These are phyloP conservation scores for Drosophila busckii DNA, from an alignment of 1,140 invertebrate species.

Conservation along the genomic window DNA sequence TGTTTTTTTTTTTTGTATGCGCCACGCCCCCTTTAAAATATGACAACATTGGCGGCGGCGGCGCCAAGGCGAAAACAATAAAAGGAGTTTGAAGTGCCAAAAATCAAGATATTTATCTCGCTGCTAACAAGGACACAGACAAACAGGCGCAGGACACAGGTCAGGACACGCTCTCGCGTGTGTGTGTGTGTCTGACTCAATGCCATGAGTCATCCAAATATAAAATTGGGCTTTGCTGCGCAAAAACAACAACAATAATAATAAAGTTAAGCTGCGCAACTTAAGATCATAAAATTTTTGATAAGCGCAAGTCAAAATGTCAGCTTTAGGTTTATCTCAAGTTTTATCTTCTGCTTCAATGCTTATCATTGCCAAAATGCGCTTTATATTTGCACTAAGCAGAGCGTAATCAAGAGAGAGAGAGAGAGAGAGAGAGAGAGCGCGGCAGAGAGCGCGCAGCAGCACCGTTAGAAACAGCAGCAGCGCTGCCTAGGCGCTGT, in stretches of 20 bases:
- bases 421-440: too few species aligned
- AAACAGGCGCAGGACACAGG: too few species aligned
- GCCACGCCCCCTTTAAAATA: conserved; percentile 45
- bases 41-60: conserved; percentile 56
- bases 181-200: conserved; percentile 40
- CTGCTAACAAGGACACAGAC: conserved; percentile 35
- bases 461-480: conserved; percentile 35
- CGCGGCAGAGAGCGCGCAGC: too few species aligned
- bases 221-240: conserved; percentile 21
- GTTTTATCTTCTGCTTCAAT: too few species aligned
- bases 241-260: too few species aligned
- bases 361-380: too few species aligned
- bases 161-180: conserved; percentile 8
- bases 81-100: conserved; percentile 25
- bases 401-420: too few species aligned
- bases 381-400: too few species aligned
- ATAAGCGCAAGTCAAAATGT: too few species aligned
- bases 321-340: too few species aligned
- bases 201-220: conserved; percentile 42
- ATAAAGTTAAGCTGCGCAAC: too few species aligned
- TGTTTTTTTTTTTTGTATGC: background rate
- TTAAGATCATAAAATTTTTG: too few species aligned
- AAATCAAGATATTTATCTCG: conserved; percentile 49
- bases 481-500: conserved; percentile 16
- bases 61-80: conserved; percentile 27